A percentile compares a stretch with the other conserved stretches of the same genome.
Conservation (phyloP, 2,888 invertebrate genomes). For the Diarsia dahlii region DNA sequence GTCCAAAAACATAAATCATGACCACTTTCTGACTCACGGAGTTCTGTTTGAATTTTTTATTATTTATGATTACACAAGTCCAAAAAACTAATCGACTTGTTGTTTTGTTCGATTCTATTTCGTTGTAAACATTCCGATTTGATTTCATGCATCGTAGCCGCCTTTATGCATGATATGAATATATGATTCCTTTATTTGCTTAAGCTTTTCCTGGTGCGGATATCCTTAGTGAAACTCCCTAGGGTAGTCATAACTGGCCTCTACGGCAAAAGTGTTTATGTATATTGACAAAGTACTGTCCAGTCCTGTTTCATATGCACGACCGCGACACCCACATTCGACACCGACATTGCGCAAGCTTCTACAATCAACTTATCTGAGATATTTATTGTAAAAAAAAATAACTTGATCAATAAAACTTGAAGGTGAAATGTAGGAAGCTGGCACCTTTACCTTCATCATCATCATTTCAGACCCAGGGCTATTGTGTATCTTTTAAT, state of each 20-base stretch:
- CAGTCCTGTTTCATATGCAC: slow-evolving; percentile 5
- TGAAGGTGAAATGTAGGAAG: not conserved
- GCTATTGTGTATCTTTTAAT: too few species aligned
- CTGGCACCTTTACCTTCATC: not conserved
- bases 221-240: slow-evolving; percentile 14
- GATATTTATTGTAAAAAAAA: not conserved
- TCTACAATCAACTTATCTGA: not conserved
- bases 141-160: slow-evolving; percentile 8
- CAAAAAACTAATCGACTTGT: slow-evolving; percentile 52
- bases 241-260: slow-evolving; percentile 8
- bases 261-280: slow-evolving; percentile 29
- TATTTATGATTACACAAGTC: slow-evolving; percentile 61
- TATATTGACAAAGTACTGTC: not conserved
- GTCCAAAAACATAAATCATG: slow-evolving; percentile 68
- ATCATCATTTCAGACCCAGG: too few species aligned
- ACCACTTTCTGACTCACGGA: slow-evolving; percentile 67
- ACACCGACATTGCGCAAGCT: slow-evolving; percentile 16
- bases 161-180: slow-evolving; percentile 11
- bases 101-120: slow-evolving; percentile 38
- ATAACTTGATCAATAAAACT: not conserved
- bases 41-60: slow-evolving; percentile 68
- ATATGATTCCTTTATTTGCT: not conserved
- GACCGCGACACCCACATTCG: not conserved
- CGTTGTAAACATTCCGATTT: slow-evolving; percentile 9
- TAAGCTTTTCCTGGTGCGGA: slow-evolving; percentile 21